Base-by-base conservation (phyloP, 2,888 invertebrate genomes). In the Drosophila niveifrons region DNA sequence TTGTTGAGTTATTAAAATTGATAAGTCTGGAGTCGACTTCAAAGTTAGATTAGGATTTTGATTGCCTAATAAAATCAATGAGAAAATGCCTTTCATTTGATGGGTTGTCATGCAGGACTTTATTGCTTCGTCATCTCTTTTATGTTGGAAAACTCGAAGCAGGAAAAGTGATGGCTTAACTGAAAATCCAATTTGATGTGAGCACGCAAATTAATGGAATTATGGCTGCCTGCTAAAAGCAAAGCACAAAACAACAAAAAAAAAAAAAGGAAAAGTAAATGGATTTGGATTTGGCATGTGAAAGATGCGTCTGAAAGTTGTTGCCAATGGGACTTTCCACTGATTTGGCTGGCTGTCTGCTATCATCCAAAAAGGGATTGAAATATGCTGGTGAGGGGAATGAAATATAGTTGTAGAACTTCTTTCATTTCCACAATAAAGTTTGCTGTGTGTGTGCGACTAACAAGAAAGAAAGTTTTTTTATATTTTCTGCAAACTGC, bases 361-460 rank as follows among this genome's bases (percentile, higher is more conserved):
- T 51, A 23, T 41, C 29, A 69, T 59, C 66, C 65, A 67, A 59
- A 56, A 50, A 59, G 52, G 59, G 23, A 23, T 11, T 36, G 36
- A 11, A 36, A 36, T 36, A 36, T 36, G n/a, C 36, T 36, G 36
- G 36, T n/a, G 43, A 15, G 47, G 23, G 34, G 50, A 68, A 67
- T 72, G 66, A 70, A 78, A 77, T 78, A 70, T 82, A 76, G 82
- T 88, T 88, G 73, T 83, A 74, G 78, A 84, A 84, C 83, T 84
- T 85, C 83, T 88, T 85, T 83, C 78, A 88, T 85, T 88, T 87
- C 69, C 50, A 69, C 61, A 82, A 80, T 72, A 82, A 87, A 84
- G 65, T 83, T 87, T 86, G 47, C 64, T 67, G 57, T 67, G 47
- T 67, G 47, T 48, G 69, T 36, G 36, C n/a, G 36, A 70, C 75